Conservation (phyloP, 2,113 vertebrate genomes). For the Chionodraco myersi region DNA sequence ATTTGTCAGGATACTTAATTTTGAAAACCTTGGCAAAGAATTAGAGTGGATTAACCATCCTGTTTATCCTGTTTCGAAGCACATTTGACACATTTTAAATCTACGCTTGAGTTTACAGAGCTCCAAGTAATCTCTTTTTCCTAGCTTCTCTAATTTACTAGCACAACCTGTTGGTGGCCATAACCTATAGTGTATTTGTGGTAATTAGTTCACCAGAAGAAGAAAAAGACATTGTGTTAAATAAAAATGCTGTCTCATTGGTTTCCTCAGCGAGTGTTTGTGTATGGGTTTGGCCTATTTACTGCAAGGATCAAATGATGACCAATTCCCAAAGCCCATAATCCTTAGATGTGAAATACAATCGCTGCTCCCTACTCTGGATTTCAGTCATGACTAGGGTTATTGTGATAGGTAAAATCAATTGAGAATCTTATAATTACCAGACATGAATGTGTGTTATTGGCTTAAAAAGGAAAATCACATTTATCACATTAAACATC, state of each 20-base stretch:
- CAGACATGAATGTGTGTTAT: neutral
- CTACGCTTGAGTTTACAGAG: no score
- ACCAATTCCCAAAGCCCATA: neutral
- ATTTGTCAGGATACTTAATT: no score
- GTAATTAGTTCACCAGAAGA: neutral
- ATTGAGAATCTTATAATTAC: neutral
- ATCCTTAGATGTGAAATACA: neutral
- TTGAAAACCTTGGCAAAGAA: no score
- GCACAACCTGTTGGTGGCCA: neutral
- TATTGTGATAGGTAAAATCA: neutral
- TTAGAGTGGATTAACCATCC: no score
- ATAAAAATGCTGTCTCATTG: neutral
- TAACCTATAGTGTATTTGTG: neutral
- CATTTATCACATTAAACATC: neutral
- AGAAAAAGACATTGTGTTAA: neutral
- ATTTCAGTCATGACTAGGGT: neutral
- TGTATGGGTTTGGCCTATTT: neutral
- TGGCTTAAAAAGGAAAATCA: neutral
- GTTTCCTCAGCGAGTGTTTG: neutral
- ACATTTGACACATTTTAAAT: no score
- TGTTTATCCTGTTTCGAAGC: no score
- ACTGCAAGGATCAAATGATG: neutral
- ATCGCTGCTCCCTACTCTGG: neutral
- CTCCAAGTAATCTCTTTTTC: no score
- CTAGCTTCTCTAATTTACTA: neutral